Evolutionary conservation across 2,113 vertebrate species (phyloP).

Genomic region (Clarias macrocephalus): DNA sequence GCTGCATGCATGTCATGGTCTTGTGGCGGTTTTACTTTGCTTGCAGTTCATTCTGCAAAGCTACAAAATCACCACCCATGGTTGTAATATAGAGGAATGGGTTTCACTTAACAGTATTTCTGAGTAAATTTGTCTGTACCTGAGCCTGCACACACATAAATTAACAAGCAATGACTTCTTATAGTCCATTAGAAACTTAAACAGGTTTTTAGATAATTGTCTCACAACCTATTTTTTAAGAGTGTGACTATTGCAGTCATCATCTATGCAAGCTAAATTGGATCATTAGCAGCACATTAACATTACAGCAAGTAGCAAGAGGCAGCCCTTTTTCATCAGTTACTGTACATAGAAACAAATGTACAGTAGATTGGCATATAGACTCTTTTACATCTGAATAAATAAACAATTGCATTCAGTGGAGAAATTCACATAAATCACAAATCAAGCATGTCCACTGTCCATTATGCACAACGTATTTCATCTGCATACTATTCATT

Average conservation of each 20-base stretch:
- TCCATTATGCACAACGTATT: no score
- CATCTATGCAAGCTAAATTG: neutral
- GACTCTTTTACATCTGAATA: no score
- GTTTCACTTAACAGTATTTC: neutral
- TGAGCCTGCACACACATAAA: neutral
- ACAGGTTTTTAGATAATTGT: neutral
- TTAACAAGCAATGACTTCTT: neutral
- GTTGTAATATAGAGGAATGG: neutral
- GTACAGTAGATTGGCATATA: no score
- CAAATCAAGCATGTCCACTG: no score
- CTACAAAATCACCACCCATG: neutral
- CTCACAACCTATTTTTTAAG: neutral
- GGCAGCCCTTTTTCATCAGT: neutral
- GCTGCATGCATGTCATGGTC: constrained; percentile 80
- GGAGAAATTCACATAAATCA: no score
- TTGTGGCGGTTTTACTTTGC: constrained; percentile 66
- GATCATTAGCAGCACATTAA: neutral
- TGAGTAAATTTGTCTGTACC: constrained; percentile 8
- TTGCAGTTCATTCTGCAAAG: neutral
- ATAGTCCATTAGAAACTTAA: neutral
- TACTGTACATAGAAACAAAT: neutral
- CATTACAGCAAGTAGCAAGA: neutral
- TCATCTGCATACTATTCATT: no score
- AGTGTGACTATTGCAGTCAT: neutral
- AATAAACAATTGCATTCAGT: no score